These are phyloP conservation scores for Cnemophilus loriae DNA, from an alignment of 2,113 vertebrate genomes.

Conservation along the genomic window DNA sequence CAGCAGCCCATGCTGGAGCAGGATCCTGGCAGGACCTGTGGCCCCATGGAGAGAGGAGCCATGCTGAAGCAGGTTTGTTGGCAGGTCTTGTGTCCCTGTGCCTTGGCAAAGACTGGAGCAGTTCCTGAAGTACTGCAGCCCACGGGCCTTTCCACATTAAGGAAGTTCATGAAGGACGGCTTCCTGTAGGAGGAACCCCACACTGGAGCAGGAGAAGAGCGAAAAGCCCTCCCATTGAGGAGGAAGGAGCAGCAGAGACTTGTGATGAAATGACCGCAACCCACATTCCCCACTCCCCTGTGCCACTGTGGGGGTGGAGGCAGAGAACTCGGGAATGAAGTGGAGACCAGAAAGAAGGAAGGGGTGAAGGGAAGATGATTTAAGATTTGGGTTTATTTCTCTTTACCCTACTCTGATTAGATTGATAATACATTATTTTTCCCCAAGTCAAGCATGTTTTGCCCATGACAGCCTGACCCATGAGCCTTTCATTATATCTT, in stretches of 20 bases:
- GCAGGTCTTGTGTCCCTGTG: background rate
- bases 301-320: background rate
- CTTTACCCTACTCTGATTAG: background rate
- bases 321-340: background rate
- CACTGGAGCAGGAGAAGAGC: background rate
- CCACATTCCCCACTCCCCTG: background rate
- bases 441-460: background rate
- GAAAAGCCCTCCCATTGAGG: background rate
- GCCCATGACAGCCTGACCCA: too few relatives aligned
- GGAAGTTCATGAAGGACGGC: background rate
- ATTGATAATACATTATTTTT: background rate
- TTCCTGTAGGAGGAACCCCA: background rate
- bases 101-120: background rate
- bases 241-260: background rate
- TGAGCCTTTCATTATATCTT: background rate
- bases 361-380: background rate
- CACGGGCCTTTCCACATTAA: too few relatives aligned
- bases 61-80: background rate
- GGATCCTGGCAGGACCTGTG: background rate
- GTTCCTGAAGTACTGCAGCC: background rate
- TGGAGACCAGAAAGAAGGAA: background rate
- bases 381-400: background rate
- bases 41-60: background rate
- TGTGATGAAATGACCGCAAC: background rate
- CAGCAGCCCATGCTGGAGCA: background rate